Base-by-base conservation (phyloP, 2,888 invertebrate species). In the Smittia sp. region DNA sequence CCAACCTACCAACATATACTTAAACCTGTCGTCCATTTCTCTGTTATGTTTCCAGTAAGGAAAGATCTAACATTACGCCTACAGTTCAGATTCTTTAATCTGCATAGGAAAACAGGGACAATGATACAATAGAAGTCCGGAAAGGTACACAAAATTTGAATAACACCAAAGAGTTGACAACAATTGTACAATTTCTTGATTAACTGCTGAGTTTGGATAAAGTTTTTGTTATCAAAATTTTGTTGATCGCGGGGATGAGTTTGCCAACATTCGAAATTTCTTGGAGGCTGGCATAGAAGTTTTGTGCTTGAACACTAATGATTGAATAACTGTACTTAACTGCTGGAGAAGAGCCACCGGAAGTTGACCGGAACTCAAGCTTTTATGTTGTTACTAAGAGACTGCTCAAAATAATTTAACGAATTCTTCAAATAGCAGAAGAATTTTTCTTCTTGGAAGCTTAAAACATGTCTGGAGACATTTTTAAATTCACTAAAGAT, bases 41-140 rank as follows among this genome's bases (percentile, higher is more conserved):
- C 63, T 75, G 32, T 73, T 70, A 73, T 65, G 85, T 85, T 88
- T 87, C 84, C 91, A 93, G 93, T 94, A 91, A 92, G 93, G 90
- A 94, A 94, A 93, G 93, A 94, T 87, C 90, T 93, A 89, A 92
- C 92, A 86, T 90, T 93, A 89, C 92, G 93, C 88, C 91, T 93
- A 86, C 91, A 91, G 88, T 94, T 92, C 91, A 89, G 93, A 89
- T 93, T 93, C 90, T 94, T 94, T 89, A 90, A 90, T 86, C 87
- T 90, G 85, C 91, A 91, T 88, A 91, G 92, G 89, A 89, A 89
- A 73, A 73, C 65, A 87, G 88, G 88, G 83, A 90, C 90, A 85
- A 88, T 91, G 88, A 91, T 92, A 87, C 90, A 92, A 88, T 92
- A 89, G 22, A 58, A 58, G 22, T 39, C 25, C 39, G 41, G 73